A percentile compares a stretch with the other conserved stretches of the same genome.
These are phyloP conservation scores for Mercenaria mercenaria DNA, from an alignment of 1,140 invertebrate species.

Conservation along the genomic window DNA sequence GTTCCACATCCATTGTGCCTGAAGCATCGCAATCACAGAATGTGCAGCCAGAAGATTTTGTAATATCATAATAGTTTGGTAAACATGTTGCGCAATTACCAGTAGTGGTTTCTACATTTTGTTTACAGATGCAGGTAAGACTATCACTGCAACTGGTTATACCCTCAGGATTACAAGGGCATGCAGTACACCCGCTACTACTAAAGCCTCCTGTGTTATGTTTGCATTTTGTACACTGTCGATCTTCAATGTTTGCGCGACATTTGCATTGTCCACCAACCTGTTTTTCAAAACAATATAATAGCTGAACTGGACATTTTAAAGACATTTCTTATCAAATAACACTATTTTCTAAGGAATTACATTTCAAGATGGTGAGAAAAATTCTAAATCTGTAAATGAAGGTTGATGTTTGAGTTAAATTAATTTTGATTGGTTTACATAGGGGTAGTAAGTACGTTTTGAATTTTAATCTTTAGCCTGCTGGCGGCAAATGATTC, in stretches of 20 bases:
- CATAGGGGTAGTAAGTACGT: too few relatives aligned
- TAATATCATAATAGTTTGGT: slow-evolving; percentile 1
- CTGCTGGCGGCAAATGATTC: too few relatives aligned
- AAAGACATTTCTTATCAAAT: too few relatives aligned
- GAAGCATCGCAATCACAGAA: neutral
- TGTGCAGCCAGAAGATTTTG: neutral
- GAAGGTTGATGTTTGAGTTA: too few relatives aligned
- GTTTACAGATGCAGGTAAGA: slow-evolving; percentile 25
- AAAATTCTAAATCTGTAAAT: too few relatives aligned
- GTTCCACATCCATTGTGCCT: neutral
- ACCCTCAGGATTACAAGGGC: neutral
- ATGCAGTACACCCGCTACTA: neutral
- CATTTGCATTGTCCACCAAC: neutral
- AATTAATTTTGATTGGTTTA: too few relatives aligned
- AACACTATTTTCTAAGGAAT: too few relatives aligned
- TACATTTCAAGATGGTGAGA: too few relatives aligned
- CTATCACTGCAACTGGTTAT: neutral
- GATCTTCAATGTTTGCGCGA: neutral
- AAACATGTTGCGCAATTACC: neutral
- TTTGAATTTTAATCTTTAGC: too few relatives aligned
- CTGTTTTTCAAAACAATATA: neutral
- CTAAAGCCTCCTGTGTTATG: neutral
- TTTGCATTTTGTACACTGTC: neutral
- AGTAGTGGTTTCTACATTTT: neutral
- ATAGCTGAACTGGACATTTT: too few relatives aligned